These are phyloP conservation scores for Peromyscus leucopus DNA, from an alignment of 2,113 vertebrate species.

Conservation along the genomic window DNA sequence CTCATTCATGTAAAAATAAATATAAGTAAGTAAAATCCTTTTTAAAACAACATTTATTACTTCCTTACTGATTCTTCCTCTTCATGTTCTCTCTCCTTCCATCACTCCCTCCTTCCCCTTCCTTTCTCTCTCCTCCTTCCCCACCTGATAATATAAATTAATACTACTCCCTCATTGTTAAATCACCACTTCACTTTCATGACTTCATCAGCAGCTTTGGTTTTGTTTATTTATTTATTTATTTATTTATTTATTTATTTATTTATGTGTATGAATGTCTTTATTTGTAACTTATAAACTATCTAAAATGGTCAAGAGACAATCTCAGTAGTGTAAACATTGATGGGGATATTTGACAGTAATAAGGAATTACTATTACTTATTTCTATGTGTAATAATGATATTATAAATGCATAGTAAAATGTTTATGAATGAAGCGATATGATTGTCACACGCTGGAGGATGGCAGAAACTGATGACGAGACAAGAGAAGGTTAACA, in stretches of 20 bases:
- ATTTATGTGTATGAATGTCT: neutral
- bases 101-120: no score
- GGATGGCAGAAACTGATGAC: neutral
- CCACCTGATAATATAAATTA: neutral
- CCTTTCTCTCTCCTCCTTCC: neutral
- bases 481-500: neutral
- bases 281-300: neutral
- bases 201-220: neutral
- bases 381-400: conserved; percentile 12
- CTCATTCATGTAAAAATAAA: neutral
- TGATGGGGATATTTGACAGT: neutral
- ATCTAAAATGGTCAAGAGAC: neutral
- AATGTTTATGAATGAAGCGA: neutral
- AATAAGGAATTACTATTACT: neutral
- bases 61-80: neutral
- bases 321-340: neutral
- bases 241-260: neutral
- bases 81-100: neutral
- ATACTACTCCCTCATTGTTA: neutral
- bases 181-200: no score
- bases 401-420: neutral
- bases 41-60: neutral
- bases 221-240: neutral
- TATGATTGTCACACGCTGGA: neutral
- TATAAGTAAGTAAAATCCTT: neutral